Percentiles rank a stretch among this genome's conserved stretches.
Conservation (phyloP, 2,113 vertebrate species). For the Sander lucioperca region DNA sequence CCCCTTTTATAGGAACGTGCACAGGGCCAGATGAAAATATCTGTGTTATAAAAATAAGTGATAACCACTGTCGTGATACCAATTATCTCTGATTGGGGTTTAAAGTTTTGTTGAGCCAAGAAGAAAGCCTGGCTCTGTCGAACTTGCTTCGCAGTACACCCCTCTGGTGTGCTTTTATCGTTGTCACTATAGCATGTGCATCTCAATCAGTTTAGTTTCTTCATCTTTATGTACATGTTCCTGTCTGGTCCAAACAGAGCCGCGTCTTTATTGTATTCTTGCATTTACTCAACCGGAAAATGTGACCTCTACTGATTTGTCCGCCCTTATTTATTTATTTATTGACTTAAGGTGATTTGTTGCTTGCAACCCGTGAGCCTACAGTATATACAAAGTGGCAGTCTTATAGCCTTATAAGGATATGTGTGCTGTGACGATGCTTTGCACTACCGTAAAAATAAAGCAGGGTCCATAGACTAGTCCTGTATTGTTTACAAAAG, state of each 20-base stretch:
- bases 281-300: slow-evolving; percentile 21
- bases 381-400: slow-evolving; percentile 48
- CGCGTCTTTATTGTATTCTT: slow-evolving; percentile 13
- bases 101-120: not conserved
- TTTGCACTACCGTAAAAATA: slow-evolving; percentile 64
- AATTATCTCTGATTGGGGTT: not conserved
- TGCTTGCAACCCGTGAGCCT: slow-evolving; percentile 57
- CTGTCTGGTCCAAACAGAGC: slow-evolving; percentile 5
- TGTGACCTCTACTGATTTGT: slow-evolving; percentile 25
- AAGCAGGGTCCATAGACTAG: slow-evolving; percentile 62
- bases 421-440: slow-evolving; percentile 66
- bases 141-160: not conserved
- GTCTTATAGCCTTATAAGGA: slow-evolving; percentile 65
- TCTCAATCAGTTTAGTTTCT: slow-evolving; percentile 32
- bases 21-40: not conserved
- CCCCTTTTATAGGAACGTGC: not conserved
- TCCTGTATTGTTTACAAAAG: slow-evolving; percentile 64
- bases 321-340: not conserved
- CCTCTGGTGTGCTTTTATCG: slow-evolving; percentile 35
- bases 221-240: slow-evolving; percentile 31
- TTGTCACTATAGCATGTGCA: slow-evolving; percentile 71
- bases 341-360: slow-evolving; percentile 44
- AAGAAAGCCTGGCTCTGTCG: not conserved
- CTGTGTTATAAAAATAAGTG: not conserved
- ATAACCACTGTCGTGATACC: not conserved